These are phyloP conservation scores for Habropoda laboriosa DNA, from an alignment of 1,140 invertebrate species.

Conservation along the genomic window DNA sequence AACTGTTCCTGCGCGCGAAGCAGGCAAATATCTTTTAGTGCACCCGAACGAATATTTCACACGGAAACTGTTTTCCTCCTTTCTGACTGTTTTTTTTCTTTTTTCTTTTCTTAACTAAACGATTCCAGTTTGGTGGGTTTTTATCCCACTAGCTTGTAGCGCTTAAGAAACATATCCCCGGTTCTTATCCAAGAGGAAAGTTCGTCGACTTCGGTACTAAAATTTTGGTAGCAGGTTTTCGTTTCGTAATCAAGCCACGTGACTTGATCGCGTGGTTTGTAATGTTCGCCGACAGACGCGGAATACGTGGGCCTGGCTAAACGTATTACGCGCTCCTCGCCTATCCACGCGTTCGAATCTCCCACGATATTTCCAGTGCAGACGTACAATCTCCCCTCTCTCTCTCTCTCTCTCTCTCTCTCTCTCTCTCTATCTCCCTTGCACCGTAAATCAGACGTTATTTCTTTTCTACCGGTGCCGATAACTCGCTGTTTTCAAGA, in stretches of 20 bases:
- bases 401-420: neutral
- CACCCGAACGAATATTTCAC: too few species aligned
- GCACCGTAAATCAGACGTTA: neutral
- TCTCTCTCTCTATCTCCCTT: neutral
- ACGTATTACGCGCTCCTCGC: slow-evolving; percentile 46
- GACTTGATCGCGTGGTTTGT: slow-evolving; percentile 41
- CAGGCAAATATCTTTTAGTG: too few species aligned
- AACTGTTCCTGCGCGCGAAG: too few species aligned
- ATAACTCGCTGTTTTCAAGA: neutral
- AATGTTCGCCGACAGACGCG: slow-evolving; percentile 4
- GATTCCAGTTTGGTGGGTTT: neutral
- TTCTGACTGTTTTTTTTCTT: neutral
- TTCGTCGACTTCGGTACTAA: slow-evolving; percentile 57
- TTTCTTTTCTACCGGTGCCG: neutral
- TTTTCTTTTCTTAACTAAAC: neutral
- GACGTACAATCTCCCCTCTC: neutral
- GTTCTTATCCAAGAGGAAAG: slow-evolving; percentile 27
- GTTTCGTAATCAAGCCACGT: slow-evolving; percentile 60
- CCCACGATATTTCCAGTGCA: slow-evolving; percentile 38
- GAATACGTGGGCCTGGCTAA: slow-evolving; percentile 53
- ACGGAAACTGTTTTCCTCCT: too few species aligned
- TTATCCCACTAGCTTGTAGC: neutral
- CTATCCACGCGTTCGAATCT: slow-evolving; percentile 60
- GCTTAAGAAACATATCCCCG: neutral
- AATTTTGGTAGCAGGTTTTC: slow-evolving; percentile 58